Base-by-base conservation (phyloP, 37 sponge, comb jelly and placozoan species). In the Theonella swinhoei region DNA sequence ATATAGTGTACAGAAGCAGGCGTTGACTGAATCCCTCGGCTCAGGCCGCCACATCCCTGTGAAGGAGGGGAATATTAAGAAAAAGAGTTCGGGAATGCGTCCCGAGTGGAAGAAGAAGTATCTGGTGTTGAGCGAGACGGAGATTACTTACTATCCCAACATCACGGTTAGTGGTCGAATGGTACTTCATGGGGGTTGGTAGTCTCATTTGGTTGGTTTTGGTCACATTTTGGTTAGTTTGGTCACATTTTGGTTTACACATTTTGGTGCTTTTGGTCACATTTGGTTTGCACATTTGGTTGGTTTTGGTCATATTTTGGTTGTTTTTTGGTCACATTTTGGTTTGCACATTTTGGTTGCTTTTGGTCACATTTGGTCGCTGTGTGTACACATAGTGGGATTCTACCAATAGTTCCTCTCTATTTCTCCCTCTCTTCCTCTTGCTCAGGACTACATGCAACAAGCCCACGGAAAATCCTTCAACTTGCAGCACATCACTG, bases 31-130 rank as follows among this genome's bases (percentile, higher is more conserved):
- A 62, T 9, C 75, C 26, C 63, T 88, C 32, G 95, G 95, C 41
- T 79, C 89, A 41, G 96, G 96, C 0, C 75, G 96, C 34, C 86
- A 87, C 31, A 89, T 96, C 36, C 96, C 96, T 0, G 37, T 87
- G 41, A 96, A 96, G 89, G 91, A 93, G 85, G 94, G 93, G 0
- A 74, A 62, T 17, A 66, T 93, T 37, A 85, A 68, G 76, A 91
- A 88, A 68, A 82, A 82, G 8, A 62, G 80, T 4, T 76, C 86
- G 8, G 88, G 83, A 19, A 63, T 94, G 60, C 65, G 77, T 28
- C 80, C 62, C 0, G 93, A 95, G 79, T 95, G 95, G 95, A 95
- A 90, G 83, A 94, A 92, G 87, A 97, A 97, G 76, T 97, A 91
- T 42, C 87, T 94, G 0, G 95, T 92, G 23, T 75, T 94, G 34